phyloP scores from a whole-genome alignment of 1,140 invertebrate genomes.

The Oppia nitens region DNA sequence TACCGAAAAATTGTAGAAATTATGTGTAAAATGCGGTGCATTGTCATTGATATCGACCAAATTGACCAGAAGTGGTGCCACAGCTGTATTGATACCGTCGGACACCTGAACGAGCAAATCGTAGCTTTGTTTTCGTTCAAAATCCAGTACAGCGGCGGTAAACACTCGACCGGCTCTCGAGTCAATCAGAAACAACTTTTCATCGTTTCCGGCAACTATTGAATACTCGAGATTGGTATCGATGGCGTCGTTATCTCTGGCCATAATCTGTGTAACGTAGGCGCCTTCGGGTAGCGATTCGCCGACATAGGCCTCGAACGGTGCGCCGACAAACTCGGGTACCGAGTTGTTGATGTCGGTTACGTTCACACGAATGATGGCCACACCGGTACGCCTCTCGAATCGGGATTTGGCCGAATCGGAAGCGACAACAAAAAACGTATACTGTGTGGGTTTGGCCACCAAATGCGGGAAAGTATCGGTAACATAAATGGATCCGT shows the following conservation, averaged over 20 bases:
- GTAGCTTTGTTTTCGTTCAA: slow-evolving; percentile 22
- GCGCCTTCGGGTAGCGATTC: slow-evolving; percentile 25
- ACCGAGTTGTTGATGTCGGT: slow-evolving; percentile 32
- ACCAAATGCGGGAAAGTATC: slow-evolving; percentile 17
- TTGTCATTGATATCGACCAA: slow-evolving; percentile 33
- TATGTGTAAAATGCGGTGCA: slow-evolving; percentile 29
- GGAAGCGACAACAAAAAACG: slow-evolving; percentile 24
- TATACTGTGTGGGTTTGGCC: slow-evolving; percentile 22
- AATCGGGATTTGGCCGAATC: slow-evolving; percentile 22
- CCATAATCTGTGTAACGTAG: slow-evolving; percentile 23
- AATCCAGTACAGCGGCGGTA: slow-evolving; percentile 24
- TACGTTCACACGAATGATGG: slow-evolving; percentile 25
- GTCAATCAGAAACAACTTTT: slow-evolving; percentile 23
- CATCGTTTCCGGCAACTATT: slow-evolving; percentile 24
- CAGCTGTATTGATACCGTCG: slow-evolving; percentile 26
- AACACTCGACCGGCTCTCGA: slow-evolving; percentile 21
- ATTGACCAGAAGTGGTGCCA: slow-evolving; percentile 27
- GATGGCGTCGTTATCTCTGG: slow-evolving; percentile 15
- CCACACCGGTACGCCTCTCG: slow-evolving; percentile 23
- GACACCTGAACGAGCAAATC: slow-evolving; percentile 24
- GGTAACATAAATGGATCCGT: slow-evolving; percentile 24
- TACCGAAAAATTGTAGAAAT: slow-evolving; percentile 28
- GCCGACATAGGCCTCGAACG: slow-evolving; percentile 22
- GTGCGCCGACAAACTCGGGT: slow-evolving; percentile 22
- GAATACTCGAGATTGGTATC: slow-evolving; percentile 19